Conservation (phyloP, 2,113 vertebrate species). For the Turdus rufiventris region DNA sequence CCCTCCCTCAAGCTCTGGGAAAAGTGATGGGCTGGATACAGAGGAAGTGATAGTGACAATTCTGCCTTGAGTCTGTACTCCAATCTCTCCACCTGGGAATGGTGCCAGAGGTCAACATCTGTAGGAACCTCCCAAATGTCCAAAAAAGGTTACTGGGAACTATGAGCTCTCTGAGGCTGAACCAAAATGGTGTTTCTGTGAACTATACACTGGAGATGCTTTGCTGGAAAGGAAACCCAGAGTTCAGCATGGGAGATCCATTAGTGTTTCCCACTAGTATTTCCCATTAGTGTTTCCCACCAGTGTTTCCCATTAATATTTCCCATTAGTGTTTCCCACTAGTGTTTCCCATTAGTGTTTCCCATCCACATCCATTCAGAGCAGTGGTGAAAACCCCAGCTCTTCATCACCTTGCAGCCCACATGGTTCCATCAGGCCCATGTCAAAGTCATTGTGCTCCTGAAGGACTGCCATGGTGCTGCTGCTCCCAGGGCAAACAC, state of each 20-base stretch:
- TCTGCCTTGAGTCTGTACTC: neutral
- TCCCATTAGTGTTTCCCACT: too few relatives aligned
- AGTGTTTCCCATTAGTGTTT: too few relatives aligned
- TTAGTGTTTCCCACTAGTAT: neutral
- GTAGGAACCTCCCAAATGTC: neutral
- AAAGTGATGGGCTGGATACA: neutral
- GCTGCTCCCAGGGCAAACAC: neutral
- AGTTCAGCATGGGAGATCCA: neutral
- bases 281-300: too few relatives aligned
- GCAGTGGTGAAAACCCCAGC: neutral
- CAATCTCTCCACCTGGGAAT: neutral
- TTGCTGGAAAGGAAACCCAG: neutral
- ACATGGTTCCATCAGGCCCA: accelerated
- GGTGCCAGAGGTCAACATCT: neutral
- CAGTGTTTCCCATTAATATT: too few relatives aligned
- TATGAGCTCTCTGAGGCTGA: neutral
- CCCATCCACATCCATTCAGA: neutral
- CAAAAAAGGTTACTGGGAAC: neutral
- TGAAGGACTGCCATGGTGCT: neutral
- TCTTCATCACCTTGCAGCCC: neutral
- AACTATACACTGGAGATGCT: neutral
- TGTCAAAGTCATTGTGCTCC: neutral
- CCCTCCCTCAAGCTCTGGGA: neutral
- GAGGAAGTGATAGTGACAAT: neutral
- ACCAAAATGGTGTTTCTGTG: neutral